phyloP scores from a whole-genome alignment of 64 coral and sea anemone genomes.

The Exaiptasia diaphana region DNA sequence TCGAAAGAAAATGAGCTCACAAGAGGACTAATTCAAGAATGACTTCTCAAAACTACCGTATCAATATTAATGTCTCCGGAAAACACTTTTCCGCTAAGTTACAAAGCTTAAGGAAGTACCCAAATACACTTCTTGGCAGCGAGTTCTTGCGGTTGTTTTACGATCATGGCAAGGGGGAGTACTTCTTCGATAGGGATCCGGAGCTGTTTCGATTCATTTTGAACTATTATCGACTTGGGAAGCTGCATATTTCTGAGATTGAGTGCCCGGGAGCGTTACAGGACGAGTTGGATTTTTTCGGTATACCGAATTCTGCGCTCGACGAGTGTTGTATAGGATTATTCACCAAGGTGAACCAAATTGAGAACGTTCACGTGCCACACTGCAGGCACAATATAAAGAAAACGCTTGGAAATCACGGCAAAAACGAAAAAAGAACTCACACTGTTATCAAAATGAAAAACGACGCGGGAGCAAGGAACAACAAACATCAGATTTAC shows the following conservation, averaged over 20 bases:
- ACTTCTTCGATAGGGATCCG: constrained; percentile 81
- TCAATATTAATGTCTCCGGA: constrained; percentile 72
- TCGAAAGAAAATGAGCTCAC: too few species aligned
- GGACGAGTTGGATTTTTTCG: constrained; percentile 73
- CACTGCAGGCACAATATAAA: too few species aligned
- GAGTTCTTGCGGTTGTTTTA: constrained; percentile 41
- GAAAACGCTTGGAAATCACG: too few species aligned
- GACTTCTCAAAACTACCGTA: too few species aligned
- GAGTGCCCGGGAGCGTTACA: constrained; percentile 70
- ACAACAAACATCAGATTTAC: too few species aligned
- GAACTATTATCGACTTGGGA: constrained; percentile 77
- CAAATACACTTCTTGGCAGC: constrained; percentile 74
- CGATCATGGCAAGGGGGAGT: constrained; percentile 56
- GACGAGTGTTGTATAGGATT: constrained; percentile 56
- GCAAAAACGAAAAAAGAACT: too few species aligned
- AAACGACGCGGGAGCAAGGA: too few species aligned
- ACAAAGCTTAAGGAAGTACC: constrained; percentile 56
- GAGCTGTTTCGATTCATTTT: constrained; percentile 83
- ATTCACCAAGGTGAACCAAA: too few species aligned
- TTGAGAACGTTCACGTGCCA: too few species aligned
- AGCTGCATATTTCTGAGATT: constrained; percentile 64
- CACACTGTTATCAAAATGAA: too few species aligned
- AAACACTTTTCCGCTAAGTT: constrained; percentile 49
- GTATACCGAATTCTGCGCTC: constrained; percentile 43
- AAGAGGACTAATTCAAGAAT: too few species aligned